Base-by-base conservation (phyloP, 92 coral and sea anemone species). In the Porites lobata region DNA sequence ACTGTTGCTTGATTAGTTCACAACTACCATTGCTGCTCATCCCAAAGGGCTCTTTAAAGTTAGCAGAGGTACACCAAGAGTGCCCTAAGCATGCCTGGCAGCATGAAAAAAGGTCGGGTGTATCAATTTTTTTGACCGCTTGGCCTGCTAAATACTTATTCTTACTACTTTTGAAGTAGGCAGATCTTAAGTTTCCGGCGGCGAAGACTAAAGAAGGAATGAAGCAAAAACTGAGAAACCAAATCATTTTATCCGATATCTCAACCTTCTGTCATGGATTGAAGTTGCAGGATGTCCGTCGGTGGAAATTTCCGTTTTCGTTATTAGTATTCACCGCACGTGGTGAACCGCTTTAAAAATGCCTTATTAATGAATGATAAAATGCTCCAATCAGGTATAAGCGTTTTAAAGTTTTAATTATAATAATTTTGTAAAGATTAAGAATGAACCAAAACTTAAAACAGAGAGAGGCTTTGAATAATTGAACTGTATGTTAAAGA, bases 31-130 rank as follows among this genome's bases (percentile, higher is more conserved):
- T 32, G 52, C 15, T 22, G 57, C 53, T 51, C 7, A 4, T 43
- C 17, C 43, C 17, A 53, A 19, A 70, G 14, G n/a, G n/a, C 75
- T 22, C 17, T 13, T 15, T 70, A 53, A 22, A 70, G 54, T 70
- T 70, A 29, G 53, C 15, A 7, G 75, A 70, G 15, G 75, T 67
- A 19, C 72, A 67, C 72, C 72, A 67, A 5, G 72, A 67, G 72
- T 14, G 7, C 10, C 8, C 1, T 12, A 67, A 11, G 20, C 72
- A 67, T 11, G 13, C 11, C 9, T 67, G 77, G 7, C 14, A 29
- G 8, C 57, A 32, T 19, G 77, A 72, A 19, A 72, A 47, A 6
- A 67, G 21, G 21, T 47, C 22, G 7, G 72, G 13, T 9, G 52
- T 14, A 29, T 12, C 9, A 72, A 72, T 2, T 17, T 11, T 14